Conservation (phyloP, 2,113 vertebrate genomes). For the Helogale parvula region DNA sequence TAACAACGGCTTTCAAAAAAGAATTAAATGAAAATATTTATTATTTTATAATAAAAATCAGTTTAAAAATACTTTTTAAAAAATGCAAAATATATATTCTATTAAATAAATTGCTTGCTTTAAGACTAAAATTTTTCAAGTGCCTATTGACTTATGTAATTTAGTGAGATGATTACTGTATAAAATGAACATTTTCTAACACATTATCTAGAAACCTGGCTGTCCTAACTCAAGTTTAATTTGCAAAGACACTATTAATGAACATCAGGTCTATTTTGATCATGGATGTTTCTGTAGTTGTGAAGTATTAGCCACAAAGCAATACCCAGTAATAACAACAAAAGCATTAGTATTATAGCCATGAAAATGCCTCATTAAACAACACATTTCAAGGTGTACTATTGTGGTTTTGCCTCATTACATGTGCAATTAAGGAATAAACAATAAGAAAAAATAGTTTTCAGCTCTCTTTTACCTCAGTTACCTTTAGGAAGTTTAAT, state of each 20-base stretch:
- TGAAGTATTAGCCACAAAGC: conserved; percentile 36
- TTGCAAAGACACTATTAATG: background rate
- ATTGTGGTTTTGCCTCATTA: conserved; percentile 76
- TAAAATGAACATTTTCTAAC: conserved; percentile 1
- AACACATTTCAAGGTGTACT: conserved; percentile 56
- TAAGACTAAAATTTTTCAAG: conserved; percentile 22
- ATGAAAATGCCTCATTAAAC: conserved; percentile 63
- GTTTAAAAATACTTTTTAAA: background rate
- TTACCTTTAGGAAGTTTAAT: conserved; percentile 64
- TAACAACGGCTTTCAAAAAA: background rate
- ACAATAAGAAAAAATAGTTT: conserved; percentile 68
- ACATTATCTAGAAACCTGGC: background rate
- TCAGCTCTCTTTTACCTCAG: conserved; percentile 58
- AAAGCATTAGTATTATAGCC: conserved; percentile 66
- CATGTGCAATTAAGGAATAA: conserved; percentile 72
- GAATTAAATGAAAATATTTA: background rate
- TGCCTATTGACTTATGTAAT: background rate
- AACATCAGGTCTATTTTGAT: conserved; percentile 61
- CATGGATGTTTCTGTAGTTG: background rate
- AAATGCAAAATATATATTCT: background rate
- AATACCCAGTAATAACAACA: conserved; percentile 57
- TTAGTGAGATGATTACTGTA: background rate
- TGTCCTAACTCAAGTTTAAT: conserved; percentile 56
- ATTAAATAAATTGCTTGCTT: background rate
- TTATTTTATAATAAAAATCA: background rate